Evolutionary conservation across 2,113 vertebrate species (phyloP).

Genomic region (Melanocharis versteri): DNA sequence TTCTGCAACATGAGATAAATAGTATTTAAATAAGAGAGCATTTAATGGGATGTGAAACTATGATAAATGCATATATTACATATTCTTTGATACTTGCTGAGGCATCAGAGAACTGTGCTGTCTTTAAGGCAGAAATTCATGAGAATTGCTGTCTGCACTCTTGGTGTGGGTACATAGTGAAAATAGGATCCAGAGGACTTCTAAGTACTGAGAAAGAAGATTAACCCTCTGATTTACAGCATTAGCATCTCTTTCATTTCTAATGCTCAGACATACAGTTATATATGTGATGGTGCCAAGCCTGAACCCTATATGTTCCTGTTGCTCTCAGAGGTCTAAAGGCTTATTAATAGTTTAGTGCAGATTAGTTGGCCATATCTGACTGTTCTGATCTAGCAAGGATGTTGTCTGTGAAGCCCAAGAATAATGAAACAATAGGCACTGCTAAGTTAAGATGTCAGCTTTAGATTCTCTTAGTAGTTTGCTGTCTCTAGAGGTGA

Average conservation of each 20-base stretch:
- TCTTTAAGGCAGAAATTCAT: slow-evolving; percentile 43
- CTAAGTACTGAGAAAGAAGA: slow-evolving; percentile 24
- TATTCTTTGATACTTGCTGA: slow-evolving; percentile 4
- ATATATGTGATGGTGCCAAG: neutral
- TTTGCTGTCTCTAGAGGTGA: neutral
- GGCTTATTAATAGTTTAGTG: neutral
- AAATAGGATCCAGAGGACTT: slow-evolving; percentile 38
- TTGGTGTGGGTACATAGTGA: neutral
- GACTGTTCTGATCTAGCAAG: neutral
- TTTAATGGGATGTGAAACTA: neutral
- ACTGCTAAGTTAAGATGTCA: neutral
- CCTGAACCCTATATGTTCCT: neutral
- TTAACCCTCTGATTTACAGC: neutral
- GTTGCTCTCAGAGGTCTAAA: neutral
- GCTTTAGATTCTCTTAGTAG: neutral
- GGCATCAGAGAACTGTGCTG: neutral
- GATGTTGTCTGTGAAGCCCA: neutral
- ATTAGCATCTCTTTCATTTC: neutral
- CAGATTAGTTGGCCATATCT: neutral
- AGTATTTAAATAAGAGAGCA: neutral
- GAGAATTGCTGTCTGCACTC: neutral
- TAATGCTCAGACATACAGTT: neutral
- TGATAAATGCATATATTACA: neutral
- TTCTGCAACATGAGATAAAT: slow-evolving; percentile 21
- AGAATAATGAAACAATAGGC: neutral